Base-by-base conservation (phyloP, 2,888 invertebrate genomes). In the Ophion obscuratus region DNA sequence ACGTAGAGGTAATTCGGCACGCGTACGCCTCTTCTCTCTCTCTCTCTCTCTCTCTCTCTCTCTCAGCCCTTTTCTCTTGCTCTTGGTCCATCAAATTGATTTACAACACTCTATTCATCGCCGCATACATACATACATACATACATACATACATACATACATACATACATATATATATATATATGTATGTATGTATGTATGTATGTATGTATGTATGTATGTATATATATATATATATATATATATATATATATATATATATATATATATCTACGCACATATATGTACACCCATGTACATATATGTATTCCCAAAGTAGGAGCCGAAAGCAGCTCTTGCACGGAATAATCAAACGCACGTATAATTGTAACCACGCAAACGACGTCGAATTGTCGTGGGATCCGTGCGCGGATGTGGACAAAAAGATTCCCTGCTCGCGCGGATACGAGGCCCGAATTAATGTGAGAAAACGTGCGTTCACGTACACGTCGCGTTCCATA, bases 1-100 rank as follows among this genome's bases (percentile, higher is more conserved):
- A 94, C 94, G 94, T 94, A 93, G 93, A 93, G 94, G 93, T 93
- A 94, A 94, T 94, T 94, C 92, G 91, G 93, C 94, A 94, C 94
- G 94, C 93, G 92, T 93, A 91, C 90, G 82, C 90, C 91, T 91
- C 76, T 27, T 47, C 78, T 82, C 31, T 31, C 31, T 31, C 31
- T 4, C 94, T 93, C 93, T 59, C 44, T 74, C 47, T 44, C 74
- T 78, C 81, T 79, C 68, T 62, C 91, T 74, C 59, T 64, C 82
- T 66, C 93, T 93, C 93, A 91, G 90, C 40, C 59, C 40, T 24
- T 71, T 36, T 66, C 68, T 74, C 83, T 77, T 62, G 67, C 91
- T 40, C 77, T 75, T 73, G 62, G 91, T 90, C 92, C 91, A 91
- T 93, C 93, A 93, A 93, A 93, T 93, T 93, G 93, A 93, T 93